These are phyloP conservation scores for Chelidonichthys spinosus DNA, from an alignment of 2,797 vertebrate species.

Conservation along the genomic window DNA sequence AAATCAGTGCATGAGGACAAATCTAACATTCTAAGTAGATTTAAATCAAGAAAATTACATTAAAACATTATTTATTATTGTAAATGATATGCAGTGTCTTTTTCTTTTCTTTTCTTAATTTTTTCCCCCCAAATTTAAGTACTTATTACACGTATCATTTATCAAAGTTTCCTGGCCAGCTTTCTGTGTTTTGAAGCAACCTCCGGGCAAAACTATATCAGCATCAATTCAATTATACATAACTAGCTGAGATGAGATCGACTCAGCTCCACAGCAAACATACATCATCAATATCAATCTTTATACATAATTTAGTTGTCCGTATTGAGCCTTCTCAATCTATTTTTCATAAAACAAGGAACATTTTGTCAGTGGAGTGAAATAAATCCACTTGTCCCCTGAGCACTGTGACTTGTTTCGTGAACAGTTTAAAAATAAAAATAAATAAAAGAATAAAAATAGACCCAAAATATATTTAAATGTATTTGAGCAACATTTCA, in stretches of 20 bases:
- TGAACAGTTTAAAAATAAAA: background rate
- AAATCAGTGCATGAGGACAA: background rate
- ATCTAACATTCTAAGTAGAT: background rate
- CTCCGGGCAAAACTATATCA: background rate
- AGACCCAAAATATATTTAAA: background rate
- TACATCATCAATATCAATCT: conserved; percentile 1
- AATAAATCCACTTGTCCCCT: background rate
- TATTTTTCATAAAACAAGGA: conserved; percentile 7
- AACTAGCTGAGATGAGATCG: conserved; percentile 10
- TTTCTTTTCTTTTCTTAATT: no score
- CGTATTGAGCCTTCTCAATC: background rate
- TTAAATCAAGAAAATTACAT: background rate
- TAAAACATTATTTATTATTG: background rate
- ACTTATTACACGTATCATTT: no score
- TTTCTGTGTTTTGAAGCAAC: background rate
- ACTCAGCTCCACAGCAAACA: conserved; percentile 4
- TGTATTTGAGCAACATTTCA: background rate
- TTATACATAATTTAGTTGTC: conserved; percentile 1
- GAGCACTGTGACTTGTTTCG: background rate
- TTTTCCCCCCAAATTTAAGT: no score
- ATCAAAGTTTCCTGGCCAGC: background rate
- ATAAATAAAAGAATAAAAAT: background rate
- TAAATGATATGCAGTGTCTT: no score
- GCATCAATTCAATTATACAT: conserved; percentile 6
- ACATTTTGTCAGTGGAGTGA: background rate